Evolutionary conservation across 2,888 invertebrate genomes (phyloP).

Genomic region (Chromoteleia sp.): DNA sequence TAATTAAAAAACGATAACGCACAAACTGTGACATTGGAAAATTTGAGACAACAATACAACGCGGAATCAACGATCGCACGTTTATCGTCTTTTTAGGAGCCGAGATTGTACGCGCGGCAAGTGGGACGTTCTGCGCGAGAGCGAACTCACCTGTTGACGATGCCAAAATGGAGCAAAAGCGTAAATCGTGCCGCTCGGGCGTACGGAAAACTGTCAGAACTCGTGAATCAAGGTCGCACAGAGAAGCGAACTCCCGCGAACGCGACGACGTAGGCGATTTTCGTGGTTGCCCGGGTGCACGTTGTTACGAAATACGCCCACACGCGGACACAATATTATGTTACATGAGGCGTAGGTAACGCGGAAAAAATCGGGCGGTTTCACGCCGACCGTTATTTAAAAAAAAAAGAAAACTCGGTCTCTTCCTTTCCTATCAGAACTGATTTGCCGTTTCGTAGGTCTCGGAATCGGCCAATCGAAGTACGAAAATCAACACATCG

Average conservation of each 20-base stretch:
- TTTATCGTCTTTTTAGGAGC: slow-evolving; percentile 31
- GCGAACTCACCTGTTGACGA: slow-evolving; percentile 63
- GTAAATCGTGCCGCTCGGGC: background rate
- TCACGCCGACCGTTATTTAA: slow-evolving; percentile 41
- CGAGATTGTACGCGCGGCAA: slow-evolving; percentile 8
- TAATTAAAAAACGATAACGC: too few relatives aligned
- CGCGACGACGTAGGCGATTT: slow-evolving; percentile 17
- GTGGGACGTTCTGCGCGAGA: slow-evolving; percentile 30
- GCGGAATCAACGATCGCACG: slow-evolving; percentile 1
- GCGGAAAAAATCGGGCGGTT: slow-evolving; percentile 13
- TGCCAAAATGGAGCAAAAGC: slow-evolving; percentile 47
- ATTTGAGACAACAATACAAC: too few relatives aligned
- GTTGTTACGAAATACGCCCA: slow-evolving; percentile 66
- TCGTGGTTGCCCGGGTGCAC: slow-evolving; percentile 23
- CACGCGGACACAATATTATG: slow-evolving; percentile 54
- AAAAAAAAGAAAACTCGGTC: too few relatives aligned
- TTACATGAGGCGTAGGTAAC: slow-evolving; percentile 51
- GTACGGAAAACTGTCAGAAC: slow-evolving; percentile 17
- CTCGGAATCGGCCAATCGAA: slow-evolving; percentile 6
- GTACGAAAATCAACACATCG: slow-evolving; percentile 4
- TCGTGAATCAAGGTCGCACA: slow-evolving; percentile 27
- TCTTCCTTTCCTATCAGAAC: too few relatives aligned
- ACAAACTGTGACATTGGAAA: too few relatives aligned
- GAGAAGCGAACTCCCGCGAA: background rate
- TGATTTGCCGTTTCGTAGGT: background rate